These are phyloP conservation scores for Pomacea canaliculata DNA, from an alignment of 2,888 invertebrate genomes.

Conservation along the genomic window DNA sequence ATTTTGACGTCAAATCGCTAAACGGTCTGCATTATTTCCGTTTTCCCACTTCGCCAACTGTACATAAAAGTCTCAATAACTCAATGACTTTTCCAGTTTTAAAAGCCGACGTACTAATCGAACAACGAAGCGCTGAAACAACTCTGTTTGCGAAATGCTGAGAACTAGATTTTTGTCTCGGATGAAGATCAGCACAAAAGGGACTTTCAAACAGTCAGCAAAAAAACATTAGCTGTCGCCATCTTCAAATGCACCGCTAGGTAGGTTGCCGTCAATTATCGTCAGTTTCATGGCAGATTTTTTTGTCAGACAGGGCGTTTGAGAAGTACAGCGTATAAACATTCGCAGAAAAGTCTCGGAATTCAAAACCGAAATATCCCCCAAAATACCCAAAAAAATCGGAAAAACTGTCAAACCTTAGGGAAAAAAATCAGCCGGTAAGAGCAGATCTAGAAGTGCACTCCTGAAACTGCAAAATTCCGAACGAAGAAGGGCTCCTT, in stretches of 20 bases:
- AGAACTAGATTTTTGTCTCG: constrained; percentile 13
- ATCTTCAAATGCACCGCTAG: constrained; percentile 16
- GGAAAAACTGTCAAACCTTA: constrained; percentile 7
- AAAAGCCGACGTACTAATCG: too few species aligned
- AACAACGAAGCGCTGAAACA: too few species aligned
- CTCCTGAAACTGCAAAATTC: background rate
- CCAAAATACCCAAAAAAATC: constrained; percentile 21
- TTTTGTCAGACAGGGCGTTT: constrained; percentile 19
- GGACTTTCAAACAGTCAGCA: constrained; percentile 21
- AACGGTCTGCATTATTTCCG: background rate
- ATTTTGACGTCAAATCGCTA: background rate
- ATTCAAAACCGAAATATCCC: background rate
- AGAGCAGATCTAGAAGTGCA: background rate
- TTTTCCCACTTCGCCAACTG: background rate
- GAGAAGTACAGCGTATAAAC: background rate
- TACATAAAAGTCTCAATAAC: too few species aligned
- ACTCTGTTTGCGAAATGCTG: background rate
- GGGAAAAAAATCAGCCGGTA: background rate
- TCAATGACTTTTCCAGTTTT: too few species aligned
- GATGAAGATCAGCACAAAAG: background rate
- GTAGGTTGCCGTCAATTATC: constrained; percentile 22
- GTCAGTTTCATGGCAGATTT: constrained; percentile 24
- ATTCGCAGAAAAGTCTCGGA: background rate
- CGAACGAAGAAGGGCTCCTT: background rate
- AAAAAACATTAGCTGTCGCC: constrained; percentile 20